These are phyloP conservation scores for Ursus arctos DNA, from an alignment of 2,113 vertebrate species.

Conservation along the genomic window DNA sequence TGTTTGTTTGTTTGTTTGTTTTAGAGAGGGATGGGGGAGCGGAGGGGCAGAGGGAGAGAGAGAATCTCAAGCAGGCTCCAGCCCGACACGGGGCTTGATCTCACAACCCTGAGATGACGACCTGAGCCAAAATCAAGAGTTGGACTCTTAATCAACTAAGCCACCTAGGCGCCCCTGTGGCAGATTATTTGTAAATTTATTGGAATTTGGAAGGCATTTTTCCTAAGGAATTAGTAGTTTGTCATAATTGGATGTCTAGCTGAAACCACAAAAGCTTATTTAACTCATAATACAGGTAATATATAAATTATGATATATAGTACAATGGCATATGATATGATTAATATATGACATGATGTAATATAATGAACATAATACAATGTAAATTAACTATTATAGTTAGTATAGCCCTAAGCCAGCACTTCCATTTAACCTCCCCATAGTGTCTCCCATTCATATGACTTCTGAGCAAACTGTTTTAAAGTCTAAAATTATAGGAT, in stretches of 20 bases:
- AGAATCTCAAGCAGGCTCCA: neutral
- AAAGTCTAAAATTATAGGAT: slow-evolving; percentile 53
- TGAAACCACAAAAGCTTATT: slow-evolving; percentile 11
- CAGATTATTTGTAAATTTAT: neutral
- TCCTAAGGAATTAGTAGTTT: slow-evolving; percentile 6
- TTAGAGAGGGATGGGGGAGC: neutral
- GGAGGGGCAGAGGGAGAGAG: neutral
- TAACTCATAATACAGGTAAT: neutral
- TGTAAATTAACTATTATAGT: neutral
- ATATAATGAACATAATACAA: neutral
- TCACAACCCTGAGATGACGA: neutral
- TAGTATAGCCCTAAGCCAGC: neutral
- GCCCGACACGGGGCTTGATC: neutral
- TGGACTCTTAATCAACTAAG: neutral
- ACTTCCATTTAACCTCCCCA: neutral
- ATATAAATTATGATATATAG: neutral
- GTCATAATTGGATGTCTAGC: neutral
- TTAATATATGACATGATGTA: neutral
- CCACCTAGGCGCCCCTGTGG: neutral
- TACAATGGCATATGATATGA: neutral
- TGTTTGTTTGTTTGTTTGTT: neutral
- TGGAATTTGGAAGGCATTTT: slow-evolving; percentile 30
- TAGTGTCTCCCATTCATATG: neutral
- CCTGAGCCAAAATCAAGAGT: neutral
- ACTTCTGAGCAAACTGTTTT: neutral